Base-by-base conservation (phyloP, 1,140 invertebrate species). In the Pristionchus pacificus region DNA sequence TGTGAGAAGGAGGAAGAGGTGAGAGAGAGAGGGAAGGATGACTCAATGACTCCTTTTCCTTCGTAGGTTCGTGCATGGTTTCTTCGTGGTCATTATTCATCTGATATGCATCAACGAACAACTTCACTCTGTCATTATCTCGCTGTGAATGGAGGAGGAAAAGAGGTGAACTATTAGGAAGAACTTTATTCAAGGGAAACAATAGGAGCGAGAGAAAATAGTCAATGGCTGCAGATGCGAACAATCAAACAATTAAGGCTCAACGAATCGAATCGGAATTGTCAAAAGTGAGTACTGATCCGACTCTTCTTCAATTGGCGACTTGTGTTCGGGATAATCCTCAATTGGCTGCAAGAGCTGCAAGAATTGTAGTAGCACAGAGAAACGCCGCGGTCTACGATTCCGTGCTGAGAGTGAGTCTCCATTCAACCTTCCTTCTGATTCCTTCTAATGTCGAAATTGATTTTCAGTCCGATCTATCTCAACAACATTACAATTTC, bases 101-200 rank as follows among this genome's bases (percentile, higher is more conserved):
- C 76, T 32, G 80, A 83, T 59, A 71, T 84, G 31, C 77, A 83
- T 69, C 80, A 84, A 69, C 80, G 82, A 55, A 59, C 81, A 55
- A 80, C 78, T n/a, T 80, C 80, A 27, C 75, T 83, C 32, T 83
- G 81, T 64, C 78, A 84, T 74, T 76, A 76, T 64, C 63, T 83
- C 28, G 84, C 76, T 57, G 76, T 74, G n/a, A 71, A 83, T 38
- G 68, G 71, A 28, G 76, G 77, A 24, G 69, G 68, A 19, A 55
- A 77, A 15, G 79, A 49, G 38, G 38, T 49, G 38, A 19, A 19
- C 6, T n/a, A n/a, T n/a, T n/a, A n/a, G n/a, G n/a, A n/a, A n/a
- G n/a, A n/a, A n/a, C n/a, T n/a, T n/a, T n/a, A 72, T 61, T 57
- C 49, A 19, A 31, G 49, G 27, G 55, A 70, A 29, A 70, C 60